Conservation (phyloP, 2,797 vertebrate species). For the Falco peregrinus region DNA sequence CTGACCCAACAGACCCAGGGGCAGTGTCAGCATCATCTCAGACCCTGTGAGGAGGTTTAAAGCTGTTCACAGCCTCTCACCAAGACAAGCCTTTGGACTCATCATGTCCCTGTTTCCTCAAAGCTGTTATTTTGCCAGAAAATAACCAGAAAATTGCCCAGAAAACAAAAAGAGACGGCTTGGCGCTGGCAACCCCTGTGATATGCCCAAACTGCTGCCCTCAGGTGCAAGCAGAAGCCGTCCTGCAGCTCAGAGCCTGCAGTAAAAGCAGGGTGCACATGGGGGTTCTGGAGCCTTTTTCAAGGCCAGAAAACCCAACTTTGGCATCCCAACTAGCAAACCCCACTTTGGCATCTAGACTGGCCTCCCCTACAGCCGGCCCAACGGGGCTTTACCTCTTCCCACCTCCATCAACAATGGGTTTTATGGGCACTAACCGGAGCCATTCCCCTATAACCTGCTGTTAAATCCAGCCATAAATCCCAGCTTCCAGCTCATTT, state of each 20-base stretch:
- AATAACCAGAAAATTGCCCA: not conserved
- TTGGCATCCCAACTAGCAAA: not conserved
- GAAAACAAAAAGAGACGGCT: not conserved
- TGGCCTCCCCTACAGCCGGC: rapidly evolving
- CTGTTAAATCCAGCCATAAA: not conserved
- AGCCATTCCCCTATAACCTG: not conserved
- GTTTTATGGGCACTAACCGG: not conserved
- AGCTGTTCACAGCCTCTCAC: not conserved
- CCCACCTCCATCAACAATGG: rapidly evolving
- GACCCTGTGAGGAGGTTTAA: not conserved
- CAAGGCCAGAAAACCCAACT: not conserved
- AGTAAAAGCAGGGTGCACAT: not conserved
- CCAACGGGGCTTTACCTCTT: rapidly evolving
- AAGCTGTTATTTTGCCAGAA: not conserved
- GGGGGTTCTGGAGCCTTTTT: not conserved
- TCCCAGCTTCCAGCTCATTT: not conserved
- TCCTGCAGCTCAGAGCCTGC: not conserved
- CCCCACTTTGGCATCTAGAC: not conserved
- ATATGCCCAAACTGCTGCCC: not conserved
- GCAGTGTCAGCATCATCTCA: not conserved
- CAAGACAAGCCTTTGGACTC: not conserved
- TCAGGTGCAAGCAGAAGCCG: not conserved
- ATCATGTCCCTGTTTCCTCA: rapidly evolving
- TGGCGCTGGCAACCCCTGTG: not conserved
- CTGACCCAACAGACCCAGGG: not conserved